Base-by-base conservation (phyloP, 2,888 invertebrate species). In the Torymus aiolomorphi region DNA sequence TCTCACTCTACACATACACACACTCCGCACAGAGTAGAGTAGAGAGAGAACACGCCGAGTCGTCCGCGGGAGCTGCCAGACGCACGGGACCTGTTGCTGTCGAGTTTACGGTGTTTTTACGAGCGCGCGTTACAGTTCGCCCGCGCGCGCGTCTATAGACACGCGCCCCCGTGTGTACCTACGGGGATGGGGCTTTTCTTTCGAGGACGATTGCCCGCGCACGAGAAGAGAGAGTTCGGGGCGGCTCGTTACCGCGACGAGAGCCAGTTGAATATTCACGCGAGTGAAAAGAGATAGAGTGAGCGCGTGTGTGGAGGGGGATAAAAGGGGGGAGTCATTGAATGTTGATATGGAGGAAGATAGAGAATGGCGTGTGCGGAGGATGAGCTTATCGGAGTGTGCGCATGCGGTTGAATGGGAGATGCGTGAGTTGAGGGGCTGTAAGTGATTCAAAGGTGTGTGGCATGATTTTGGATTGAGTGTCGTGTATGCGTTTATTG, bases 61-160 rank as follows among this genome's bases (percentile, higher is more conserved):
- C 65, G 24, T 71, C 66, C 66, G 61, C 56, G 13, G 59, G 13
- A 54, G 71, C 73, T 57, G 74, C 80, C 86, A 89, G 88, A 89
- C 88, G 88, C 87, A 87, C 88, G 87, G 87, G 89, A 90, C 90
- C 89, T 90, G 90, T 90, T 90, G 90, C 90, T 89, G 89, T 89
- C 88, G 89, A 89, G 89, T 90, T 90, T 90, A 90, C 90, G 90
- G 89, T 89, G 89, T 90, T 90, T 90, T 90, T 90, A 90, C 89
- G 90, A 90, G 87, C 88, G 86, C 5, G 87, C 88, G 83, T 81
- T 81, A 81, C 81, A 81, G 75, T 71, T 73, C 61, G 63, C 52
- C 31, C 62, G 67, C 61, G 24, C 31, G 52, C 20, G 61, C 66
- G 65, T 16, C 42, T 56, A 57, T 65, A 77, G 4, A 62, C 54